These are phyloP conservation scores for Nothocercus julius DNA, from an alignment of 2,113 vertebrate species.

Conservation along the genomic window DNA sequence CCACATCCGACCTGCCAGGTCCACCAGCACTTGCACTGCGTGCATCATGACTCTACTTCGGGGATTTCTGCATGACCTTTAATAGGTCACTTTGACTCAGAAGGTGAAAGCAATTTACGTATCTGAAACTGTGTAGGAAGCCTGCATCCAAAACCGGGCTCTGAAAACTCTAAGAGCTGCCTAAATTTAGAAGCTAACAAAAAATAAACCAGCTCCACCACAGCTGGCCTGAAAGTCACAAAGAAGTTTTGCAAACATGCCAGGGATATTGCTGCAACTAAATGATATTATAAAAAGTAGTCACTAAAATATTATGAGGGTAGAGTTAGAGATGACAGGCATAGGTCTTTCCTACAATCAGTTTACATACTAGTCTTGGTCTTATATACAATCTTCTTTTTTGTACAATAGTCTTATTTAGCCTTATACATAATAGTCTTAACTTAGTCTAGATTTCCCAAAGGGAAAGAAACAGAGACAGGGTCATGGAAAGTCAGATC, in stretches of 20 bases:
- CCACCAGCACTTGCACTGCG: accelerated
- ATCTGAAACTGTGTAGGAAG: background rate
- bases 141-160: background rate
- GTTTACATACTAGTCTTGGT: background rate
- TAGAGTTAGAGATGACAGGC: background rate
- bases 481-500: background rate
- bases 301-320: background rate
- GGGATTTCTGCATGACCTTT: background rate
- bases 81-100: background rate
- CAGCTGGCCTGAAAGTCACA: background rate
- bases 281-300: background rate
- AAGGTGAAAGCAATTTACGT: background rate
- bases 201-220: background rate
- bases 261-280: background rate
- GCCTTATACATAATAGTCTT: background rate
- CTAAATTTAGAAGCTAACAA: background rate
- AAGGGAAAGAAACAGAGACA: background rate
- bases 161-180: background rate
- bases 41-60: accelerated
- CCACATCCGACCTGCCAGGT: background rate
- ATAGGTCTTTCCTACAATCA: background rate
- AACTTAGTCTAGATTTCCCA: background rate
- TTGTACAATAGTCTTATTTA: background rate
- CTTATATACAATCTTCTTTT: background rate
- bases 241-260: background rate